These are phyloP conservation scores for Pemphigus obesinymphae DNA, from an alignment of 1,140 invertebrate species.

Conservation along the genomic window DNA sequence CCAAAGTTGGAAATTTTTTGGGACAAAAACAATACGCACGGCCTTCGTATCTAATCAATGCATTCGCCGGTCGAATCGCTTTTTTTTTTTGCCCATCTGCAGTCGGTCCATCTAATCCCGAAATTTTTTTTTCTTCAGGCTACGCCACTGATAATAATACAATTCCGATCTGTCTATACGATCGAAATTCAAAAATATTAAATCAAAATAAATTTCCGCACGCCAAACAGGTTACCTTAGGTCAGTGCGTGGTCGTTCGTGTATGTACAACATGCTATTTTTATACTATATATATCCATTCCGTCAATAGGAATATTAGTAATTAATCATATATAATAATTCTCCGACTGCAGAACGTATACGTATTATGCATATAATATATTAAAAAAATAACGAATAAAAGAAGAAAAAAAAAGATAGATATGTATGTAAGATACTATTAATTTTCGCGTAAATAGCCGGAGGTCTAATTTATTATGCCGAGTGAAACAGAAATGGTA, in stretches of 20 bases:
- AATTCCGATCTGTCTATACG: no score
- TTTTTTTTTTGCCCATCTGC: no score
- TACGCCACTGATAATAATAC: no score
- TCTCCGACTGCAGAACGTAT: neutral
- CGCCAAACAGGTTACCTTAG: neutral
- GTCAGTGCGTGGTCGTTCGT: neutral
- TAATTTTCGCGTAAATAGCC: constrained; percentile 7
- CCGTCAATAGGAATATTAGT: neutral
- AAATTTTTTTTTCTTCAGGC: no score
- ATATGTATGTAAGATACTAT: neutral
- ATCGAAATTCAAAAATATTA: neutral
- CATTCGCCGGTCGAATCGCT: no score
- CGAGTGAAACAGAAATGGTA: neutral
- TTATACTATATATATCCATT: no score
- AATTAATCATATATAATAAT: neutral
- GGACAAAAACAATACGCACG: no score
- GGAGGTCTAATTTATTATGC: neutral
- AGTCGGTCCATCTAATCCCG: no score
- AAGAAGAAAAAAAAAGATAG: neutral
- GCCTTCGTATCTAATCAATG: no score
- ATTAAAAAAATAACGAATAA: neutral
- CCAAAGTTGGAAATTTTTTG: no score
- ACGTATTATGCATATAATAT: neutral
- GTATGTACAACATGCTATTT: no score
- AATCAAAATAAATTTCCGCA: neutral